Evolutionary conservation across 92 coral and sea anemone genomes (phyloP).

Genomic region (Plumapathes pennacea): DNA sequence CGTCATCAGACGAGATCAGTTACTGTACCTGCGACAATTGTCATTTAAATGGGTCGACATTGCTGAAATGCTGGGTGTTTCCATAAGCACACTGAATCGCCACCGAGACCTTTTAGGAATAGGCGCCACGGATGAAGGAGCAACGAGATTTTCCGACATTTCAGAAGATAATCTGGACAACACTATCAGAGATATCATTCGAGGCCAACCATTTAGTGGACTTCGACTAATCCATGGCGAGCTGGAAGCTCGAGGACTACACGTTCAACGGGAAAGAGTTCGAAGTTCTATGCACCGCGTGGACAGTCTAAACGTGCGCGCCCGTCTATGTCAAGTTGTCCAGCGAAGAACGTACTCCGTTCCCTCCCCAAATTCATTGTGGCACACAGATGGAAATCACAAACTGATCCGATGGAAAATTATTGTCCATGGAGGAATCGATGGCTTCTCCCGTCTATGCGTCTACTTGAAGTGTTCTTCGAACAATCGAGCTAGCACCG

Average conservation of each 20-base stretch:
- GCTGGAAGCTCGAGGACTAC: neutral
- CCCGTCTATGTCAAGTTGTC: constrained; percentile 3
- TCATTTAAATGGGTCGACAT: constrained; percentile 53
- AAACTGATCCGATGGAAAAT: constrained; percentile 32
- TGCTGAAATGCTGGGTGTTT: constrained; percentile 24
- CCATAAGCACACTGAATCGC: constrained; percentile 10
- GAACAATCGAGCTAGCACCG: constrained; percentile 23
- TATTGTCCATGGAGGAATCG: constrained; percentile 41
- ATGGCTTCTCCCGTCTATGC: constrained; percentile 32
- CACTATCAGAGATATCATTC: neutral
- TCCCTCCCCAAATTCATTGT: constrained; percentile 36
- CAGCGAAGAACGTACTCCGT: constrained; percentile 26
- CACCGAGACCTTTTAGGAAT: constrained; percentile 13
- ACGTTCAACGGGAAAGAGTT: constrained; percentile 22
- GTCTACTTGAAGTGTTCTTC: constrained; percentile 24
- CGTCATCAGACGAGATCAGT: constrained; percentile 17
- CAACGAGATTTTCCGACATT: constrained; percentile 12
- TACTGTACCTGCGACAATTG: constrained; percentile 25
- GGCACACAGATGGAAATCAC: constrained; percentile 56
- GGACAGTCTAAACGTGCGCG: neutral
- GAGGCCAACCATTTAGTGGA: neutral
- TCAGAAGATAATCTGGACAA: neutral
- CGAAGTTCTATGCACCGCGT: constrained; percentile 6
- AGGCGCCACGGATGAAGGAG: no score
- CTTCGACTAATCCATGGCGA: constrained; percentile 1